Percentiles rank a stretch among this genome's conserved stretches.
Conservation (phyloP, 2,113 vertebrate genomes). For the Epinephelus fuscoguttatus region DNA sequence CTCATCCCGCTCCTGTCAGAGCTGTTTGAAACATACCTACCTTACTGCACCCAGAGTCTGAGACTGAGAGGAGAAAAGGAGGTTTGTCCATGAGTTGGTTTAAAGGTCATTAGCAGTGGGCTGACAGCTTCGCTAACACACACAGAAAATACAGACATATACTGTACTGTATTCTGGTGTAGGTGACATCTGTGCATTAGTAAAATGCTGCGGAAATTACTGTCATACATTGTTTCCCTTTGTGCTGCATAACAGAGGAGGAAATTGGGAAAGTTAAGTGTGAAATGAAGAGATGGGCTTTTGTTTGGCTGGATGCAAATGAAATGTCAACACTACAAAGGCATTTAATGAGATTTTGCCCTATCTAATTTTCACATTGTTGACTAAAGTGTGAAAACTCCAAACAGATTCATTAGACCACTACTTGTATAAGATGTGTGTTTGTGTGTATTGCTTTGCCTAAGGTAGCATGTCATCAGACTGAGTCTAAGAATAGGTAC, state of each 20-base stretch:
- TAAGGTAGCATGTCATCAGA: conserved; percentile 20
- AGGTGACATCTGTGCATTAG: conserved; percentile 28
- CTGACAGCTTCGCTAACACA: conserved; percentile 4
- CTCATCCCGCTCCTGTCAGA: conserved; percentile 3
- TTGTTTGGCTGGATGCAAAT: conserved; percentile 58
- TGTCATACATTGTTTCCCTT: conserved; percentile 48
- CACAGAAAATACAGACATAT: not conserved
- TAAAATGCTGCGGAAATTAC: conserved; percentile 51
- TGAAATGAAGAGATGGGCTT: conserved; percentile 57
- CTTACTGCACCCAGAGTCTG: not conserved
- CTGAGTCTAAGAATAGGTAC: conserved; percentile 43
- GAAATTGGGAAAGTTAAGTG: conserved; percentile 61
- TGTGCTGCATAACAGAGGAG: conserved; percentile 19
- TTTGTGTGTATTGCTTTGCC: conserved; percentile 21
- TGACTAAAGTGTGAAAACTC: conserved; percentile 57
- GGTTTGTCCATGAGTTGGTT: not conserved
- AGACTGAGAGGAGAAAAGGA: not conserved
- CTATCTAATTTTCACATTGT: conserved; percentile 63
- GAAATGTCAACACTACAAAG: conserved; percentile 63
- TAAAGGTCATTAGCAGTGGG: not conserved
- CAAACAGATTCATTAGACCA: conserved; percentile 38
- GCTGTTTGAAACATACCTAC: not conserved
- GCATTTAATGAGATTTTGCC: conserved; percentile 65
- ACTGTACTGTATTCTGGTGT: not conserved
- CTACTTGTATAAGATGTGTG: not conserved